Conservation (phyloP, 2,888 invertebrate species). For the Trachelus troglodyta region DNA sequence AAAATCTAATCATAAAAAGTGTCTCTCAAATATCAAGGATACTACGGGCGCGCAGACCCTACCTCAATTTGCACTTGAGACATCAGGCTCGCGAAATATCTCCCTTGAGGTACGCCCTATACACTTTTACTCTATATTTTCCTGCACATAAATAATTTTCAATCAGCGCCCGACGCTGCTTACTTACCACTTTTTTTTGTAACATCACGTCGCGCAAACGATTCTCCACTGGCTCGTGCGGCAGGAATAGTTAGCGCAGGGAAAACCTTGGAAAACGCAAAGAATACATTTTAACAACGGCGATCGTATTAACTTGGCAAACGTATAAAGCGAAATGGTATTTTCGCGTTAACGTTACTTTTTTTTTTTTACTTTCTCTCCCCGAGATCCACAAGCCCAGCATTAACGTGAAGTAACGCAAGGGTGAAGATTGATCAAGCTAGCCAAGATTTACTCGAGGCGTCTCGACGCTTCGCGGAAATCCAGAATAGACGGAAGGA, state of each 20-base stretch:
- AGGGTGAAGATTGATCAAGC: not conserved
- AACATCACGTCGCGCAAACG: not conserved
- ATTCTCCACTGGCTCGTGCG: not conserved
- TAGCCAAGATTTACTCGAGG: not conserved
- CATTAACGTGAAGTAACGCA: not conserved
- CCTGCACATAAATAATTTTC: constrained; percentile 12
- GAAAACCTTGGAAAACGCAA: not conserved
- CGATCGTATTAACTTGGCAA: not conserved
- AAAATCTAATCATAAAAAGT: constrained; percentile 6
- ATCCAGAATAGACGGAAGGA: not conserved
- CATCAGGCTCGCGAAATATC: not conserved
- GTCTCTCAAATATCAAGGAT: not conserved
- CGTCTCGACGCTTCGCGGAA: not conserved
- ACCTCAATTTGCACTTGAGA: constrained; percentile 10
- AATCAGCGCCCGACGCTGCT: not conserved
- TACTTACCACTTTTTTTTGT: not conserved
- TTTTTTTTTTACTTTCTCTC: not conserved
- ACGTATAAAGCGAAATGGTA: not conserved
- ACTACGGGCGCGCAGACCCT: not conserved
- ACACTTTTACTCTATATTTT: constrained; percentile 2
- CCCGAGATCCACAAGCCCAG: not conserved
- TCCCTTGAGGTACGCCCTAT: not conserved
- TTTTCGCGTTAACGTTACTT: not conserved
- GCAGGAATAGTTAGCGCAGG: not conserved
- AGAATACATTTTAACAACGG: not conserved